Percentiles rank a stretch among this genome's conserved stretches.
phyloP scores from a whole-genome alignment of 1,140 invertebrate species.

The Drosophila bifasciata region DNA sequence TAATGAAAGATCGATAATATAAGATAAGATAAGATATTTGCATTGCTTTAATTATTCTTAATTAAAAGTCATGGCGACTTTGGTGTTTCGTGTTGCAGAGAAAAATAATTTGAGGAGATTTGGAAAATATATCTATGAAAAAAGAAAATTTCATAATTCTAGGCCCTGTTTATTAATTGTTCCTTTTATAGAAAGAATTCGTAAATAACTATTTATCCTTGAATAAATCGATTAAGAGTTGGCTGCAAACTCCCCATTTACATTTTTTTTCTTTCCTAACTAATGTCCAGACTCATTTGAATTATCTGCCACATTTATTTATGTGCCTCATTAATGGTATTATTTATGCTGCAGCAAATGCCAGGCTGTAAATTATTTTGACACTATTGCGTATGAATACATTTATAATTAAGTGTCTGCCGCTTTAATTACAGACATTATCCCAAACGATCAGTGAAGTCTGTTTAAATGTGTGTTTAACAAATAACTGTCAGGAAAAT shows the following conservation, averaged over 20 bases:
- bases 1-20: slow-evolving; percentile 20
- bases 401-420: slow-evolving; percentile 37
- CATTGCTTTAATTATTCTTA: slow-evolving; percentile 7
- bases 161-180: too few relatives aligned
- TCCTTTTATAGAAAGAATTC: too few relatives aligned
- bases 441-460: slow-evolving; percentile 18
- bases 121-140: too few relatives aligned
- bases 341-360: slow-evolving; percentile 31
- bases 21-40: too few relatives aligned
- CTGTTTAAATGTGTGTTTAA: slow-evolving; percentile 7
- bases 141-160: too few relatives aligned
- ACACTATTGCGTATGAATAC: slow-evolving; percentile 49
- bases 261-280: slow-evolving; percentile 7
- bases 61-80: neutral
- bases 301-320: slow-evolving; percentile 21
- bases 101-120: neutral
- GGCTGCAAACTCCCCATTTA: neutral
- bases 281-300: neutral
- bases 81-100: too few relatives aligned
- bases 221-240: too few relatives aligned
- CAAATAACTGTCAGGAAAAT: slow-evolving; percentile 25
- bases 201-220: too few relatives aligned
- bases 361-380: slow-evolving; percentile 48
- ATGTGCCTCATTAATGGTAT: slow-evolving; percentile 29
- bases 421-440: slow-evolving; percentile 42